Evolutionary conservation across 2,888 invertebrate species (phyloP).

Genomic region (Dioctria rufipes): DNA sequence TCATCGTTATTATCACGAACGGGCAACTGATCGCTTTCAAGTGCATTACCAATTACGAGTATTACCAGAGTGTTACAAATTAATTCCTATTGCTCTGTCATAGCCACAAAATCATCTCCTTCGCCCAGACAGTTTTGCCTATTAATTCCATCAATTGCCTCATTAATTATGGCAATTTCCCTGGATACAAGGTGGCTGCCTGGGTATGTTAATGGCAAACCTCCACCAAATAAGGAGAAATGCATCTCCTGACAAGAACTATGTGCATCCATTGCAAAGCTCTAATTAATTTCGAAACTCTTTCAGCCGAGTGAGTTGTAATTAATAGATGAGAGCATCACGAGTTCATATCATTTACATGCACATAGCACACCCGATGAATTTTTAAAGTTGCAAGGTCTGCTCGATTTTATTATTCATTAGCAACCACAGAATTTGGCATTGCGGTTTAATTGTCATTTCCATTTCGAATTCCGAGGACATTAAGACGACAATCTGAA

Average conservation of each 20-base stretch:
- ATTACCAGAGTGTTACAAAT: constrained; percentile 26
- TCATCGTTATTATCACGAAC: no score
- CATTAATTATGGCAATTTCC: constrained; percentile 45
- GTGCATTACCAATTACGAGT: not conserved
- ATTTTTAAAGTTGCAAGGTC: not conserved
- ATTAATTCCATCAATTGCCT: constrained; percentile 48
- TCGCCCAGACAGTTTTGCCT: constrained; percentile 39
- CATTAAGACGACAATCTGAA: constrained; percentile 41
- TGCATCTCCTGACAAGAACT: not conserved
- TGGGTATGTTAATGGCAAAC: constrained; percentile 10
- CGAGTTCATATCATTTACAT: no score
- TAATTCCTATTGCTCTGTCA: constrained; percentile 44
- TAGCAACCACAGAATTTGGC: constrained; percentile 23
- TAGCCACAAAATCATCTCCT: constrained; percentile 22
- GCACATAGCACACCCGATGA: no score
- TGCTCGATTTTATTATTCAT: not conserved
- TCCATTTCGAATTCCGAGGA: not conserved
- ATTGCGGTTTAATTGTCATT: constrained; percentile 34
- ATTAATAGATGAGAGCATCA: no score
- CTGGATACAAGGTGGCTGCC: not conserved
- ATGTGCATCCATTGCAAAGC: not conserved
- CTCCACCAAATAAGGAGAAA: not conserved
- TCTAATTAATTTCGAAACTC: constrained; percentile 17
- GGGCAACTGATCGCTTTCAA: no score
- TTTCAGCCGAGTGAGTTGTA: not conserved